phyloP scores from a whole-genome alignment of 2,113 vertebrate species.

The Pionites leucogaster region DNA sequence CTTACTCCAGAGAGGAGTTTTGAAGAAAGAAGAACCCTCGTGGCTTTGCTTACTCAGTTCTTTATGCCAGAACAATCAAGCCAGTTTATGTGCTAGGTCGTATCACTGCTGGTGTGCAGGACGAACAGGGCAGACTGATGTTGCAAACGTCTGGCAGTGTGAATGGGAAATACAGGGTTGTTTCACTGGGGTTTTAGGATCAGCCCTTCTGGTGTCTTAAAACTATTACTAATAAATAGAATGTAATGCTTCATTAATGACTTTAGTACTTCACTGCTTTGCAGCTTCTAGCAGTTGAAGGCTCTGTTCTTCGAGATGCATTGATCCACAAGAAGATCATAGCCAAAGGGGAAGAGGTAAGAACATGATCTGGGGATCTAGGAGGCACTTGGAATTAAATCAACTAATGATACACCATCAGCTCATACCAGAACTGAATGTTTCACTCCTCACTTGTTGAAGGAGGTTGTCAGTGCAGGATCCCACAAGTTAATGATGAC shows the following conservation, averaged over 20 bases:
- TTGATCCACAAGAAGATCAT: conserved; percentile 96
- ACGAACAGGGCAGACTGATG: neutral
- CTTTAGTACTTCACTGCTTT: neutral
- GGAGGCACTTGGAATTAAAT: rapidly evolving
- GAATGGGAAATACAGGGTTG: neutral
- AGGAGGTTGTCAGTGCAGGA: neutral
- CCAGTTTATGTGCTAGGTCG: neutral
- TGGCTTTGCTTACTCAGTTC: neutral
- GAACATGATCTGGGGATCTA: neutral
- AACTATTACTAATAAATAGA: neutral
- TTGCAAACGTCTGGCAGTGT: neutral
- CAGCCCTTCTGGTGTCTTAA: neutral
- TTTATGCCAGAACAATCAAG: neutral
- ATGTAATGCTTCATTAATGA: neutral
- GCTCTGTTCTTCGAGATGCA: conserved; percentile 83
- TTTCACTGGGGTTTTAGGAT: neutral
- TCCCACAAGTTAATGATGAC: neutral
- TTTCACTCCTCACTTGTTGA: neutral
- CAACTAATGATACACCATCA: rapidly evolving
- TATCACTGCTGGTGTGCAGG: neutral
- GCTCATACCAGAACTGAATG: neutral
- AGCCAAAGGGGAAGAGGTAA: conserved; percentile 96
- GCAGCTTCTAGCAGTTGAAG: conserved; percentile 91
- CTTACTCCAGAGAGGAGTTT: neutral
- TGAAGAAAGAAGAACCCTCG: neutral